Conservation (phyloP, 2,797 vertebrate species). For the Furcifer pardalis region DNA sequence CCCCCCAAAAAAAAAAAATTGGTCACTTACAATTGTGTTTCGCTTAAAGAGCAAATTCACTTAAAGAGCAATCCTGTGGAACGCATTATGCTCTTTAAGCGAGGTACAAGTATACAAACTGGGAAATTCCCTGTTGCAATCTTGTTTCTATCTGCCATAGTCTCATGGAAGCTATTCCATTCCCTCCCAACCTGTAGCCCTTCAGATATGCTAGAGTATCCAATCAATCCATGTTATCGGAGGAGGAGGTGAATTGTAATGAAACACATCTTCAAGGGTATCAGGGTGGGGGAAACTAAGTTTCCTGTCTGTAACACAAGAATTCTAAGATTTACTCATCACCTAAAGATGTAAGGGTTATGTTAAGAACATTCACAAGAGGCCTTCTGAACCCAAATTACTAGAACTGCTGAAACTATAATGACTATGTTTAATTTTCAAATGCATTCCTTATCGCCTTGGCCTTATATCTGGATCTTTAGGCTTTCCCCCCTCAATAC, state of each 20-base stretch:
- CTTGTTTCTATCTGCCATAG: background rate
- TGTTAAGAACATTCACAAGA: too few species aligned
- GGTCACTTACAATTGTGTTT: too few species aligned
- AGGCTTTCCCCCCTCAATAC: background rate
- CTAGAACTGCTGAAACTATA: background rate
- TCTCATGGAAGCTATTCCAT: background rate
- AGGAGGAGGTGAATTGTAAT: background rate
- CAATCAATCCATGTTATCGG: background rate
- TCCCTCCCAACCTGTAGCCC: background rate
- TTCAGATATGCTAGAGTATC: background rate
- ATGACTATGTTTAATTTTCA: background rate
- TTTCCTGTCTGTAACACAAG: background rate
- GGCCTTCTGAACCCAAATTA: background rate
- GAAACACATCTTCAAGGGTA: background rate
- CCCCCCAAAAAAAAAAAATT: too few species aligned
- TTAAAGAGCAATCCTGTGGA: too few species aligned
- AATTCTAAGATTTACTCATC: background rate
- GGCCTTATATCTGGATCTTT: background rate
- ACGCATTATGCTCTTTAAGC: too few species aligned
- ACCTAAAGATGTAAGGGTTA: background rate
- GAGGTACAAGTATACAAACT: background rate
- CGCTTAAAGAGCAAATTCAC: too few species aligned
- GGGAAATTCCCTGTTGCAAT: background rate
- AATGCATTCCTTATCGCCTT: background rate
- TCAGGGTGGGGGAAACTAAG: background rate